phyloP scores from a whole-genome alignment of 1,140 invertebrate genomes.

The Nasonia longicornis region DNA sequence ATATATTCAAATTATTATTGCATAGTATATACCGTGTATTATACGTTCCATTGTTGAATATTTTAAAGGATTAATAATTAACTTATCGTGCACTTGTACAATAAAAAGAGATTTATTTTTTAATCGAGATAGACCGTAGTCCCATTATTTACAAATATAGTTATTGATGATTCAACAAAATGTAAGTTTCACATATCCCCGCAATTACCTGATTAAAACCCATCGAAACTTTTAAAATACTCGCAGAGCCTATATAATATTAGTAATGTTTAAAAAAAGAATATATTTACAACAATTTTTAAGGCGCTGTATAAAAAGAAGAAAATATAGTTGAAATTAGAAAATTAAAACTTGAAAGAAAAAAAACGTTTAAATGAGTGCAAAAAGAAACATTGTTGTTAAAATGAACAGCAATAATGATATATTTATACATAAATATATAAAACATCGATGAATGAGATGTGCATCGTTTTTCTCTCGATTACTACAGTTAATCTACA shows the following conservation, averaged over 20 bases:
- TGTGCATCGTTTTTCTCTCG: not conserved
- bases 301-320: constrained; percentile 15
- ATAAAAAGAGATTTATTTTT: constrained; percentile 16
- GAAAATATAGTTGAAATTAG: constrained; percentile 37
- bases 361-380: not conserved
- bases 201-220: constrained; percentile 27
- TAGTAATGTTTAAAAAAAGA: not conserved
- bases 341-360: constrained; percentile 21
- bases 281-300: constrained; percentile 30
- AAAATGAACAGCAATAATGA: constrained; percentile 8
- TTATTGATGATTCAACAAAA: constrained; percentile 3
- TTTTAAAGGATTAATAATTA: not conserved
- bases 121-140: not conserved
- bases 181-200: constrained; percentile 31
- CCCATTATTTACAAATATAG: not conserved
- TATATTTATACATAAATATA: constrained; percentile 11
- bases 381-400: not conserved
- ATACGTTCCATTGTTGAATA: not conserved
- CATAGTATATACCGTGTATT: not conserved
- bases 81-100: not conserved
- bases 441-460: not conserved
- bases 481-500: no score
- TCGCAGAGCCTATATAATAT: constrained; percentile 34
- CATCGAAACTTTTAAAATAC: constrained; percentile 29
- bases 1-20: not conserved